Evolutionary conservation across 2,797 vertebrate genomes (phyloP).

Genomic region (Myripristis murdjan): DNA sequence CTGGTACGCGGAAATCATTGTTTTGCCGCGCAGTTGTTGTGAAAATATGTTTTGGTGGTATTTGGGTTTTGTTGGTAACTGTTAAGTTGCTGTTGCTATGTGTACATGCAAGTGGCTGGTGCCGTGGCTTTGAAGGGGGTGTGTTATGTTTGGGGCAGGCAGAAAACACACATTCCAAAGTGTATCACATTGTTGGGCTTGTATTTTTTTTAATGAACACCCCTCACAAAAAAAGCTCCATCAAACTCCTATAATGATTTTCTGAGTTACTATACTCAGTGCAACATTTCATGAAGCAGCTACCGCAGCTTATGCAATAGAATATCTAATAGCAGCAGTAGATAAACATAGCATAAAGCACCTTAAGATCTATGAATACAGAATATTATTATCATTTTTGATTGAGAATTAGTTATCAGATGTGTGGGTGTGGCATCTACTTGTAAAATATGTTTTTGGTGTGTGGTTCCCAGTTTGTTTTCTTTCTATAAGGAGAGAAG

Average conservation of each 20-base stretch:
- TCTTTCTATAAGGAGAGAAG: neutral
- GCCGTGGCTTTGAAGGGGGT: conserved; percentile 67
- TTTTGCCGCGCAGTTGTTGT: neutral
- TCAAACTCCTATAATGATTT: too few species aligned
- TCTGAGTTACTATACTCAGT: neutral
- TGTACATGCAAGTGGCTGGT: conserved; percentile 22
- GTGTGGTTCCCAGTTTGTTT: neutral
- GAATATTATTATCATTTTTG: neutral
- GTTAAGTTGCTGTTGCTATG: conserved; percentile 37
- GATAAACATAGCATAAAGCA: too few species aligned
- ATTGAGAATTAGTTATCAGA: neutral
- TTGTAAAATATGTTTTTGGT: conserved; percentile 3
- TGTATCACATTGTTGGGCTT: neutral
- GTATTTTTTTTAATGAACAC: too few species aligned
- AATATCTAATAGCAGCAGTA: too few species aligned
- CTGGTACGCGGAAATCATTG: fast-evolving
- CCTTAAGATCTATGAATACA: too few species aligned
- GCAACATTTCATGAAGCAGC: neutral
- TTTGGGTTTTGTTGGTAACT: conserved; percentile 18
- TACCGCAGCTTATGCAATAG: too few species aligned
- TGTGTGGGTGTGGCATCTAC: conserved; percentile 30
- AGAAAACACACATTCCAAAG: conserved; percentile 45
- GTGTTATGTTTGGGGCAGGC: conserved; percentile 70
- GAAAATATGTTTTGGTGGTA: conserved; percentile 20
- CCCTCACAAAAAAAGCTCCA: too few species aligned